phyloP scores from a whole-genome alignment of 2,888 invertebrate species.

The Cerastoderma edule region DNA sequence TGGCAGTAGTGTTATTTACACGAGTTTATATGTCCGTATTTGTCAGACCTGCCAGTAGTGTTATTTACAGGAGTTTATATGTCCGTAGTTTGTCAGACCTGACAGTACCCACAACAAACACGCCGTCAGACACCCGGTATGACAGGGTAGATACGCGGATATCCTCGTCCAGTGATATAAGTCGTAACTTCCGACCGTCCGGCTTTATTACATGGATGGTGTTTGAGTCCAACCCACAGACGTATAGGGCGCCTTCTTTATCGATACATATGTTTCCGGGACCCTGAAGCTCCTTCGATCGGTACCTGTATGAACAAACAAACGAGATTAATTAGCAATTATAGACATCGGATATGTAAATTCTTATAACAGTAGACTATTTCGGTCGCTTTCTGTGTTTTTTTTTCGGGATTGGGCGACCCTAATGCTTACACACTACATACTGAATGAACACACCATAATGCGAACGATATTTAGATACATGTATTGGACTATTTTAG shows the following conservation, averaged over 20 bases:
- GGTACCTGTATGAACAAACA: constrained; percentile 34
- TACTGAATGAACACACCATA: too few relatives aligned
- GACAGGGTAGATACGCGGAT: constrained; percentile 22
- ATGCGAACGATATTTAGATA: too few relatives aligned
- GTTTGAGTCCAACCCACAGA: constrained; percentile 46
- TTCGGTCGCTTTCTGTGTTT: too few relatives aligned
- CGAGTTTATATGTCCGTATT: constrained; percentile 14
- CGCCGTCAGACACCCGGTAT: constrained; percentile 39
- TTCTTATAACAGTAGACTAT: not conserved
- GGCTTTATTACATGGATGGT: constrained; percentile 48
- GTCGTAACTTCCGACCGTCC: constrained; percentile 44
- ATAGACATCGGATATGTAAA: too few relatives aligned
- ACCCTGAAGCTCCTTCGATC: constrained; percentile 30
- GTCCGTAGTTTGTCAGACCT: constrained; percentile 26
- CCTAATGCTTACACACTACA: too few relatives aligned
- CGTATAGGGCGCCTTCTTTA: constrained; percentile 47
- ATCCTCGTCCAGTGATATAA: constrained; percentile 31
- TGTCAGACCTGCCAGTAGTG: too few relatives aligned
- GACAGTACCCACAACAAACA: constrained; percentile 31
- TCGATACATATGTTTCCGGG: constrained; percentile 47
- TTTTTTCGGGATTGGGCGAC: too few relatives aligned
- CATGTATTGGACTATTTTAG: too few relatives aligned
- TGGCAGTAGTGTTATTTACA: not conserved
- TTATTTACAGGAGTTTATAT: constrained; percentile 33
- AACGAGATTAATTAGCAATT: not conserved